Evolutionary conservation across 2,113 vertebrate genomes (phyloP).

Genomic region (Tretioscincus oriximinensis): DNA sequence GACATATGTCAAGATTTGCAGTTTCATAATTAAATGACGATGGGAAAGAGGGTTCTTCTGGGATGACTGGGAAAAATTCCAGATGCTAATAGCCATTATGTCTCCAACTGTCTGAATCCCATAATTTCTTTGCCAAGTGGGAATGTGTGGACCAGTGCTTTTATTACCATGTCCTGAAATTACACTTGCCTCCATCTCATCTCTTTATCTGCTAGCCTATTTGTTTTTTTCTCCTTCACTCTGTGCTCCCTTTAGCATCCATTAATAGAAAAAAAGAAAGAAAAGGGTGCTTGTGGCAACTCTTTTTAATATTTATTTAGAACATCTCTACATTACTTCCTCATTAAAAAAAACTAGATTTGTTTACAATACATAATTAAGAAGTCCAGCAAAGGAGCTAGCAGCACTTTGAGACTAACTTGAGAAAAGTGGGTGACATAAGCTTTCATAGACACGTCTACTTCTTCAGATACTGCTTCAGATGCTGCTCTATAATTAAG

Average conservation of each 20-base stretch:
- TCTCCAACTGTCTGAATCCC: not conserved
- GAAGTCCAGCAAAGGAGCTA: too few relatives aligned
- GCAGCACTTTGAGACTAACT: too few relatives aligned
- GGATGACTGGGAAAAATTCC: not conserved
- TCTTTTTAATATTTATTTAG: not conserved
- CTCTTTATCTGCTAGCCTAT: not conserved
- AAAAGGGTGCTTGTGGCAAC: too few relatives aligned
- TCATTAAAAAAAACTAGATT: constrained; percentile 21
- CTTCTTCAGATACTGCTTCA: too few relatives aligned
- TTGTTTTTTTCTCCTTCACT: not conserved
- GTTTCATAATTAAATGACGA: not conserved
- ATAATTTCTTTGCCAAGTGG: not conserved
- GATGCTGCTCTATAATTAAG: too few relatives aligned
- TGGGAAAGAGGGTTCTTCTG: not conserved
- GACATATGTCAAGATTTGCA: not conserved
- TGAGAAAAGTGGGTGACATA: too few relatives aligned
- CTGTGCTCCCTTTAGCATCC: constrained; percentile 7
- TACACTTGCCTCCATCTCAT: not conserved
- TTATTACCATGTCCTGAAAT: not conserved
- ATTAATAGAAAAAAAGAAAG: too few relatives aligned
- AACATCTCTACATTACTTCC: constrained; percentile 35
- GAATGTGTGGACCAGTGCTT: not conserved
- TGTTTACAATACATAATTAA: too few relatives aligned
- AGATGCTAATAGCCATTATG: too few relatives aligned
- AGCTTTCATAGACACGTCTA: too few relatives aligned